A percentile compares a stretch with the other conserved stretches of the same genome.
These are phyloP conservation scores for Sminthurides aquaticus DNA, from an alignment of 2,888 invertebrate genomes.

Conservation along the genomic window DNA sequence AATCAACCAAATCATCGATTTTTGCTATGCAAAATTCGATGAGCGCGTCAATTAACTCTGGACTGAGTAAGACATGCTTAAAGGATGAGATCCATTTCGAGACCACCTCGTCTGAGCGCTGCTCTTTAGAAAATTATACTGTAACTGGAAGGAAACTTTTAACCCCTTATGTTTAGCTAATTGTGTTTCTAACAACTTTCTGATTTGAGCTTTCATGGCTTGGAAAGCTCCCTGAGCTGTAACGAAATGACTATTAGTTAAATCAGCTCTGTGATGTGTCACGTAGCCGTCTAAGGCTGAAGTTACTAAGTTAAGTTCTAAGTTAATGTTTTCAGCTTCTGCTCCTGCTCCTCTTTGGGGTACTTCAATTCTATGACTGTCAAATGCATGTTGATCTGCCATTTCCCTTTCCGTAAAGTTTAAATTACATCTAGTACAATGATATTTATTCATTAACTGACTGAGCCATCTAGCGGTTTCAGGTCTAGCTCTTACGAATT, in stretches of 20 bases:
- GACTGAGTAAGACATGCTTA: background rate
- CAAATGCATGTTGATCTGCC: background rate
- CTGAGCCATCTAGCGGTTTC: no score
- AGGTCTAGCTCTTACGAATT: no score
- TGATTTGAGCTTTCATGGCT: background rate
- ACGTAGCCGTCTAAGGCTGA: background rate
- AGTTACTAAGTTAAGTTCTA: background rate
- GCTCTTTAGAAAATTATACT: background rate
- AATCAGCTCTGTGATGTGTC: background rate
- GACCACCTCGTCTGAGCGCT: background rate
- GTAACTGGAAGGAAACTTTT: background rate
- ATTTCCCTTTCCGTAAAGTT: no score
- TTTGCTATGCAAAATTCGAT: background rate
- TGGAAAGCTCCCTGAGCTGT: background rate
- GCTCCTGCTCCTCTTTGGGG: background rate
- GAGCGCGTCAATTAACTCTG: background rate
- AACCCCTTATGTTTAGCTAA: background rate
- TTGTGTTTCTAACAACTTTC: background rate
- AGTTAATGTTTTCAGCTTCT: background rate
- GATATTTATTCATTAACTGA: no score
- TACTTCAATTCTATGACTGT: background rate
- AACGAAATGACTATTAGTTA: background rate
- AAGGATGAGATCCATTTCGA: background rate
- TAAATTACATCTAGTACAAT: no score
- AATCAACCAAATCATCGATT: background rate